phyloP scores from a whole-genome alignment of 2,113 vertebrate genomes.

The Herpetotheres cachinnans region DNA sequence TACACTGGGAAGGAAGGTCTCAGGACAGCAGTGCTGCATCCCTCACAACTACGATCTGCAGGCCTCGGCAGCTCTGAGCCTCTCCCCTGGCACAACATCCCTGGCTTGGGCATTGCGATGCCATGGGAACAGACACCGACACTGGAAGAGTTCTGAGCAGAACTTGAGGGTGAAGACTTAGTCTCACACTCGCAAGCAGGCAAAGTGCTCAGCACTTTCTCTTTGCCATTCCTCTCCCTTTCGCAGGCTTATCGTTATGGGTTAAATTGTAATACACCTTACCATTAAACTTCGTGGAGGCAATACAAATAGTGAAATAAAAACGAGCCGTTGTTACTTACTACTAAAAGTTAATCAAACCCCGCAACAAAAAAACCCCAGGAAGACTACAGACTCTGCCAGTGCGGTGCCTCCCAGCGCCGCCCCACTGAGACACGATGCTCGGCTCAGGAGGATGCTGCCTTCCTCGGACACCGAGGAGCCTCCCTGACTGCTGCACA shows the following conservation, averaged over 20 bases:
- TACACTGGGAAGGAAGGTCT: too few species aligned
- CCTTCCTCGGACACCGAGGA: too few species aligned
- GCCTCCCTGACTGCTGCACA: not conserved
- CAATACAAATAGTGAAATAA: not conserved
- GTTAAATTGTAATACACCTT: not conserved
- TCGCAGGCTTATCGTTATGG: too few species aligned
- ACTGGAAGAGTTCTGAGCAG: not conserved
- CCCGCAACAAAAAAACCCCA: not conserved
- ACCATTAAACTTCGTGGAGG: not conserved
- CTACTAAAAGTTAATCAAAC: not conserved
- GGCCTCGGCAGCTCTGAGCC: not conserved
- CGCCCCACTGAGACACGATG: too few species aligned
- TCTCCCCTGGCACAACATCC: too few species aligned
- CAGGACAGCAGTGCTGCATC: rapidly evolving
- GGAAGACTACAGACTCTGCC: not conserved
- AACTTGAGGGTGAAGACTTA: not conserved
- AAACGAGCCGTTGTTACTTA: not conserved
- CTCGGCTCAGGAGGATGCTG: too few species aligned
- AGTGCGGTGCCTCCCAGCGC: not conserved
- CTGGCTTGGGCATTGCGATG: not conserved
- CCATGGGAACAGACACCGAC: not conserved
- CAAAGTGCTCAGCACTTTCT: not conserved
- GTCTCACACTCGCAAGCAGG: too few species aligned
- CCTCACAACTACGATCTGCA: rapidly evolving
- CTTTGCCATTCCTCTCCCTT: not conserved